These are phyloP conservation scores for Labroides dimidiatus DNA, from an alignment of 2,797 vertebrate genomes.

Conservation along the genomic window DNA sequence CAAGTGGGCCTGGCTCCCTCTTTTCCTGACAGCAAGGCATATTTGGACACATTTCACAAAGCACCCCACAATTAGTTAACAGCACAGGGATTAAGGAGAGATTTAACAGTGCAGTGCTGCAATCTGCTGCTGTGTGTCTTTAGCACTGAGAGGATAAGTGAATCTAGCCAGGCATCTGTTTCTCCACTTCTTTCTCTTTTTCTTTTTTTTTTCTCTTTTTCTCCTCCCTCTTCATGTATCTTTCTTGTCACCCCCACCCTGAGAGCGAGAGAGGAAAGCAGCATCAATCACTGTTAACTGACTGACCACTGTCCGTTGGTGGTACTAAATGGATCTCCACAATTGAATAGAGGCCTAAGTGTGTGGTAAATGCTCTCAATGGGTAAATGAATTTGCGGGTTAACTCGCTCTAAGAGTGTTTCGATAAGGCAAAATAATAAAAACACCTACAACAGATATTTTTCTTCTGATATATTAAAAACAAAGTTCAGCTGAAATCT, in stretches of 20 bases:
- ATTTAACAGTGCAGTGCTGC: constrained; percentile 76
- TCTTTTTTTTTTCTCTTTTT: constrained; percentile 50
- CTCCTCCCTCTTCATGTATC: constrained; percentile 68
- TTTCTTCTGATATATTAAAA: constrained; percentile 71
- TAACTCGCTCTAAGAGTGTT: constrained; percentile 80
- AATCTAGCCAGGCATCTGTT: constrained; percentile 69
- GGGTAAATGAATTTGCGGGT: constrained; percentile 84
- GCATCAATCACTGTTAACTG: constrained; percentile 84
- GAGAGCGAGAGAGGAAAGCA: constrained; percentile 71
- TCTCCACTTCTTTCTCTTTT: constrained; percentile 67
- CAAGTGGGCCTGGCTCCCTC: constrained; percentile 50
- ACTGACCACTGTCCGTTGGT: constrained; percentile 81
- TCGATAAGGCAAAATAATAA: constrained; percentile 79
- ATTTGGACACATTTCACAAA: constrained; percentile 76
- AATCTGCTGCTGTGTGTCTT: constrained; percentile 78
- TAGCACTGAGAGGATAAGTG: constrained; percentile 77
- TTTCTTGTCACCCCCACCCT: constrained; percentile 71
- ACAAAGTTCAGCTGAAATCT: constrained; percentile 66
- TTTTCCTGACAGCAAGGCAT: constrained; percentile 63
- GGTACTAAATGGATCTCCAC: constrained; percentile 82
- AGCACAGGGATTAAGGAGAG: constrained; percentile 79
- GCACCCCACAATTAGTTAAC: constrained; percentile 82
- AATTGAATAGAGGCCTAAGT: constrained; percentile 85
- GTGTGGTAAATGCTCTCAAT: constrained; percentile 84
- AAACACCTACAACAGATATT: constrained; percentile 74